phyloP scores from a whole-genome alignment of 2,797 vertebrate species.

The Anguilla megastoma region DNA sequence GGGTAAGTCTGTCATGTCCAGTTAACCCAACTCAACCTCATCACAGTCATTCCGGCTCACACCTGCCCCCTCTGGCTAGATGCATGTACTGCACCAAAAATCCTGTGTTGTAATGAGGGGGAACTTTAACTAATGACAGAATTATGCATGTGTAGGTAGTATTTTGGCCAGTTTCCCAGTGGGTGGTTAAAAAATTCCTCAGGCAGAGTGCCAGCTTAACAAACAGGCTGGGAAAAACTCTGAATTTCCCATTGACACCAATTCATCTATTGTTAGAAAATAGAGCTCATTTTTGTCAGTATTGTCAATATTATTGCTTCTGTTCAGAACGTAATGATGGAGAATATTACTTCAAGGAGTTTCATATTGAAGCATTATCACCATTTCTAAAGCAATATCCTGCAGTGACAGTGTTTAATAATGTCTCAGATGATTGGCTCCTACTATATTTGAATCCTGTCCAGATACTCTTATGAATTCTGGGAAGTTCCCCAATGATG shows the following conservation, averaged over 20 bases:
- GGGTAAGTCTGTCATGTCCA: not conserved
- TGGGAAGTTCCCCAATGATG: conserved; percentile 9
- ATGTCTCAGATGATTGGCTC: not conserved
- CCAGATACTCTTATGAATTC: not conserved
- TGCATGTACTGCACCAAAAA: not conserved
- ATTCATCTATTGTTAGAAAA: not conserved
- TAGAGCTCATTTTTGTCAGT: not conserved
- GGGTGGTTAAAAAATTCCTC: not conserved
- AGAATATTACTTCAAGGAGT: not conserved
- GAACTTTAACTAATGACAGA: not conserved
- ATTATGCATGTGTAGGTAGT: not conserved
- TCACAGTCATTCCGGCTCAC: not conserved
- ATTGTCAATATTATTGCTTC: not conserved
- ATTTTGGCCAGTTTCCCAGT: not conserved
- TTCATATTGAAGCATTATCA: conserved; percentile 8
- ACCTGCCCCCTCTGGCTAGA: not conserved
- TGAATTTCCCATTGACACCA: not conserved
- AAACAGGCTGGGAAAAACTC: not conserved
- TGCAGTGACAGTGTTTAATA: conserved; percentile 4
- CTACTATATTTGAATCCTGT: not conserved
- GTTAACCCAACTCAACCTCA: not conserved
- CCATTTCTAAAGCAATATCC: conserved; percentile 10
- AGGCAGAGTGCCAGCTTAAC: not conserved
- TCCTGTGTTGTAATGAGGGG: not conserved
- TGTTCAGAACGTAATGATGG: not conserved